Evolutionary conservation across 64 coral and sea anemone genomes (phyloP), one percentile per base, ranked within the genome.

Genomic region (Pocillopora damicornis): DNA sequence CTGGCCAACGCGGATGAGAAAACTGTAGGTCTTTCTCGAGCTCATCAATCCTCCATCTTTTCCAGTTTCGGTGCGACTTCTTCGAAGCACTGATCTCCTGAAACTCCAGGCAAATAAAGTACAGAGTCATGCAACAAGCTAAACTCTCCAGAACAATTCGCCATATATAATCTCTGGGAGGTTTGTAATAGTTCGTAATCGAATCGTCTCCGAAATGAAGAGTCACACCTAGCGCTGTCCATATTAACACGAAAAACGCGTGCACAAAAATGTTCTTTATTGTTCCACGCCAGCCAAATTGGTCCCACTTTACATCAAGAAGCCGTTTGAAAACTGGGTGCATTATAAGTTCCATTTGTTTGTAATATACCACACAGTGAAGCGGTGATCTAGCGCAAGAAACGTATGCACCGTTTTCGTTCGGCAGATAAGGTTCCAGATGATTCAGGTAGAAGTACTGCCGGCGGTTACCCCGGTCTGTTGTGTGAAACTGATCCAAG

Each of bases 371-470:
- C 1, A 95, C 93, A 14, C 88, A 88, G 59, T 99, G 88, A 13
- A 99, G 73, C 15, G 97, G 97, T 17, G 97, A 91, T 75, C 79
- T 92, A 1, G 93, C 91, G 15, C 26, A 87, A 13, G 75, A 76
- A 22, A 8, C 35, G 45, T 37, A 76, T 1, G 34, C 15, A 62
- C 90, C 90, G 66, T 92, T 78, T 17, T 91, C 87, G 2, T 66
- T 51, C 4, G 75, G 66, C 13, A 76, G 67, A 23, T 16, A 37
- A 23, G 97, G 97, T 68, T 95, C 97, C 13, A 99, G 79, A n/a
- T 99, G 89, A 37, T 99, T 99, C 0, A 99, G 77, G 60, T 99
- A 99, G 74, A 95, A 99, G 76, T 99, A 99, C 79, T 99, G 97
- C 38, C 90, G 87, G 63, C 97, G 76, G 67, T 99, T 99, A 5